These are phyloP conservation scores for Adelosebastes latens DNA, from an alignment of 2,797 vertebrate genomes.

Conservation along the genomic window DNA sequence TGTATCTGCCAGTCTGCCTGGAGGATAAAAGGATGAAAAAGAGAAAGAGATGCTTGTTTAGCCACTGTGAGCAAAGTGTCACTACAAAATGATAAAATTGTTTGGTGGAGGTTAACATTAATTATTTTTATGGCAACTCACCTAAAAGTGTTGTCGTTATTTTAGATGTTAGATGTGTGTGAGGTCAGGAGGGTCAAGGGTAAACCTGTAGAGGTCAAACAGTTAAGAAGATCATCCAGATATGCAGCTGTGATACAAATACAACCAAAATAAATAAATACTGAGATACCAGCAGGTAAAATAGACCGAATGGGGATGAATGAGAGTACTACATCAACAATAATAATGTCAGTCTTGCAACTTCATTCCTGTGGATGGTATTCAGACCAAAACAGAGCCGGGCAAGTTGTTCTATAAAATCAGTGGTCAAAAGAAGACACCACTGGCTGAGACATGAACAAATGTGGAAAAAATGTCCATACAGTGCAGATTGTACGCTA, in stretches of 20 bases:
- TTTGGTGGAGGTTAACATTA: neutral
- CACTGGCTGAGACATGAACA: neutral
- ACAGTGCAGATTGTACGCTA: neutral
- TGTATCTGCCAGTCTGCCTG: slow-evolving; percentile 13
- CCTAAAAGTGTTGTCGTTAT: neutral
- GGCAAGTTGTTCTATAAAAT: neutral
- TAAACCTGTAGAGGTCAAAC: slow-evolving; percentile 5
- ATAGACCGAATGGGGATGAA: neutral
- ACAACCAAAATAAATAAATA: neutral
- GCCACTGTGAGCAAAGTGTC: neutral
- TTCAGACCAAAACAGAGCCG: neutral
- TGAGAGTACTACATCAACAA: neutral
- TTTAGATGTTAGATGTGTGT: neutral
- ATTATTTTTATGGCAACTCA: neutral
- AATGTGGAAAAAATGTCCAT: neutral
- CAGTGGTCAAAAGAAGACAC: neutral
- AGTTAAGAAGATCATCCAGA: neutral
- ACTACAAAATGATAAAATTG: neutral
- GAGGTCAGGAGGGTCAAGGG: neutral
- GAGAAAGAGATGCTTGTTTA: neutral
- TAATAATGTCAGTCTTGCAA: neutral
- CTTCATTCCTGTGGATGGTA: no score
- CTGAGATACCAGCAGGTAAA: neutral
- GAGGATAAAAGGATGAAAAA: neutral
- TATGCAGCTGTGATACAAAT: neutral